Base-by-base conservation (phyloP, 1,140 invertebrate genomes). In the Cydia strobilella region DNA sequence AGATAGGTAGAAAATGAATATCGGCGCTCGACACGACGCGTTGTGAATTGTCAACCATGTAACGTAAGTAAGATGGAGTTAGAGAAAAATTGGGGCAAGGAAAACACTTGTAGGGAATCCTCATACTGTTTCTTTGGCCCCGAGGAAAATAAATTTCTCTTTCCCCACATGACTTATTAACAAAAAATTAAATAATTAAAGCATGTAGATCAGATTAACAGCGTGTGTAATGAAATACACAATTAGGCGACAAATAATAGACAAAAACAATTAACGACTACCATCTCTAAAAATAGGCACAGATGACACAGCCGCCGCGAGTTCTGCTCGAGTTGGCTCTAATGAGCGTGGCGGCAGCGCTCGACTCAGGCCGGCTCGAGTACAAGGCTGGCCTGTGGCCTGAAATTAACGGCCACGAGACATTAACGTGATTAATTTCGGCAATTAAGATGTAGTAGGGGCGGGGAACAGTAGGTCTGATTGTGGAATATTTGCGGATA, bases 351-450 rank as follows among this genome's bases (percentile, higher is more conserved):
- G 27, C 78, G 74, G 54, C 51, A 39, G 73, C 35, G n/a, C 62
- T 54, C 51, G 51, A 54, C 51, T 54, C 54, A 59, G 54, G 54
- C 54, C 54, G 54, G 54, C 54, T 59, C 54, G 65, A 81, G 76
- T 80, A 89, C 86, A 91, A 86, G 87, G 87, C 79, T 80, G 75
- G 80, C 80, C 85, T 91, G 84, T 91, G 79, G 79, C 85, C 90
- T 89, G 86, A 87, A 90, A 90, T 88, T 83, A 90, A 91, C 85
- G 84, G 77, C 75, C 87, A 89, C 86, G 90, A 84, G 81, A 86
- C 85, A 90, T 90, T 89, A 85, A 86, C 65, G 77, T 90, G 90
- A 91, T 91, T 89, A 88, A 91, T 90, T 87, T 84, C 76, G 74
- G 77, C 82, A 89, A 91, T 90, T 89, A 90, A 80, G 77, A 79